Conservation (phyloP, 37 sponge, comb jelly and placozoan species). For the Theonella swinhoei region DNA sequence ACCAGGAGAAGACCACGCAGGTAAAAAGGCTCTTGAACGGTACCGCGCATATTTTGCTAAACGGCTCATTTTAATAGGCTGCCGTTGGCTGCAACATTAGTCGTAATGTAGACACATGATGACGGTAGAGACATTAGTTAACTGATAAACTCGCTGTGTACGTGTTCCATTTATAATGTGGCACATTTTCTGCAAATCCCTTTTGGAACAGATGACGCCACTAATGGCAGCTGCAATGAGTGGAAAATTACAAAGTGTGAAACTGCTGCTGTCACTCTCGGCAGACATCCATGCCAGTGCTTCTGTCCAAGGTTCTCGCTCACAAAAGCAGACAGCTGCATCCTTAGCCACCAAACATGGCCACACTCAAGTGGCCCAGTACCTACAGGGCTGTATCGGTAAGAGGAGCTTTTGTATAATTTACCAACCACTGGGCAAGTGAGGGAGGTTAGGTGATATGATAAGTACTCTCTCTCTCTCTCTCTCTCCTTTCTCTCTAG, state of each 20-base stretch:
- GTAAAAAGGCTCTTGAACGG: slow-evolving; percentile 5
- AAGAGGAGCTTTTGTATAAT: too few species aligned
- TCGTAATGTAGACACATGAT: neutral
- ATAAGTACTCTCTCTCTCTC: neutral
- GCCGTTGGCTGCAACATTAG: too few species aligned
- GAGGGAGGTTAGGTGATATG: neutral
- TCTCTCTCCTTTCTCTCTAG: slow-evolving; percentile 11
- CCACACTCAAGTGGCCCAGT: slow-evolving; percentile 13
- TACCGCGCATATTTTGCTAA: neutral
- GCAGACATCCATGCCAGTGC: slow-evolving; percentile 17
- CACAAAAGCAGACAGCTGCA: slow-evolving; percentile 6
- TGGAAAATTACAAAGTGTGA: slow-evolving; percentile 44
- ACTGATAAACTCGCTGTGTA: neutral
- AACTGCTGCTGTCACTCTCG: slow-evolving; percentile 31
- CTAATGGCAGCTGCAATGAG: slow-evolving; percentile 52
- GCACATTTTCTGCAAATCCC: neutral
- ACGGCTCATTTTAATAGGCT: too few species aligned
- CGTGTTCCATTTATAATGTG: neutral
- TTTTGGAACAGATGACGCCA: slow-evolving; percentile 47
- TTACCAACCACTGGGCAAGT: too few species aligned
- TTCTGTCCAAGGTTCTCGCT: neutral
- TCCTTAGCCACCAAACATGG: slow-evolving; percentile 33
- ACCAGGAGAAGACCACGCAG: slow-evolving; percentile 22
- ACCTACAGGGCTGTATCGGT: slow-evolving; percentile 47
- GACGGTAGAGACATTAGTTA: neutral